phyloP scores from a whole-genome alignment of 2,797 vertebrate genomes.

The Acanthornis magna region DNA sequence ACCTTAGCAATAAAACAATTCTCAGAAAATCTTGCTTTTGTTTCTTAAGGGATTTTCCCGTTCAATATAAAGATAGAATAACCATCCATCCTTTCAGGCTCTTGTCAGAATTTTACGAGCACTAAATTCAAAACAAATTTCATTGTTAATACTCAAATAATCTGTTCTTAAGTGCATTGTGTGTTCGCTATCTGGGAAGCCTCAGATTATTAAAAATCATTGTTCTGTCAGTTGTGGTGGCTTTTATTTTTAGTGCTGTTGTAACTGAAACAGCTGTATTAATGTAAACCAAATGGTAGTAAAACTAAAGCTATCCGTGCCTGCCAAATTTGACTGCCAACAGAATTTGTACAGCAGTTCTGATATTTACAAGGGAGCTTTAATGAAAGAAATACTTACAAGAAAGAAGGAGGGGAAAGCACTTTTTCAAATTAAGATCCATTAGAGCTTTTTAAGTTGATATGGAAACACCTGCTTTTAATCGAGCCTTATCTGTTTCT shows the following conservation, averaged over 20 bases:
- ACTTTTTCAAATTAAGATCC: background rate
- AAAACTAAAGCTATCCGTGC: background rate
- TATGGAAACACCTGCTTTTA: background rate
- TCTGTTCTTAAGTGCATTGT: background rate
- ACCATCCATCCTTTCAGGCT: background rate
- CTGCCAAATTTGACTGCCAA: background rate
- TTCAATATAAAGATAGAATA: background rate
- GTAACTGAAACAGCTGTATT: constrained; percentile 21
- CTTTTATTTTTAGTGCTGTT: constrained; percentile 2
- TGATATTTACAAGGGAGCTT: background rate
- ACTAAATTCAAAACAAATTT: background rate
- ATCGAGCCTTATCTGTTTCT: background rate
- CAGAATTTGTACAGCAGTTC: background rate
- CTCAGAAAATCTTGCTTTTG: background rate
- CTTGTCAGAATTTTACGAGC: background rate
- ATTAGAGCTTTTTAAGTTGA: background rate
- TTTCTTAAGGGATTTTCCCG: background rate
- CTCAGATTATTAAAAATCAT: constrained; percentile 17
- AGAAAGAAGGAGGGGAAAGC: background rate
- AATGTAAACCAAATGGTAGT: constrained; percentile 19
- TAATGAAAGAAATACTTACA: background rate
- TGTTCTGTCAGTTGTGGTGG: background rate
- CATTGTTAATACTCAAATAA: background rate
- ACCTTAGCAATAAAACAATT: background rate
- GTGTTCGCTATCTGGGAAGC: background rate